Evolutionary conservation across 2,888 invertebrate genomes (phyloP).

Genomic region (Didymodactylos carnosus): DNA sequence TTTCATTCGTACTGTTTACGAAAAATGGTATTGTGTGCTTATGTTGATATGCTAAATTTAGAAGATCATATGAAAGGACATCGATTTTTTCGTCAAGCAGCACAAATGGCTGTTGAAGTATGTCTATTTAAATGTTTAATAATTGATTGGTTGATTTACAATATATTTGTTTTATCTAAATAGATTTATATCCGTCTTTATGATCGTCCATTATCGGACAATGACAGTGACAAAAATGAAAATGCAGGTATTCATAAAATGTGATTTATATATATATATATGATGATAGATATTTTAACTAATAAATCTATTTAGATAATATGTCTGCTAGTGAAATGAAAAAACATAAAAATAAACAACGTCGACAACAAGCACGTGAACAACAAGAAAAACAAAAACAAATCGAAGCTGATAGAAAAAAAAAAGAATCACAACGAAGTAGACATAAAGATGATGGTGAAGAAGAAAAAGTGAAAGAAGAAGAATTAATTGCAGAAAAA

Average conservation of each 20-base stretch:
- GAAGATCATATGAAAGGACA: constrained; percentile 82
- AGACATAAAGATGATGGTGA: constrained; percentile 12
- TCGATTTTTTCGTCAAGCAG: constrained; percentile 86
- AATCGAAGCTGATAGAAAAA: constrained; percentile 4
- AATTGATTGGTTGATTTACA: too few relatives aligned
- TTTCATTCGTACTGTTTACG: constrained; percentile 99
- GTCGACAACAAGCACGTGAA: constrained; percentile 8
- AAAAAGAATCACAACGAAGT: constrained; percentile 7
- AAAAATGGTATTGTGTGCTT: constrained; percentile 92
- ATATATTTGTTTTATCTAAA: too few relatives aligned
- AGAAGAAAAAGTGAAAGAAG: constrained; percentile 10
- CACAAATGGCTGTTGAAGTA: constrained; percentile 41
- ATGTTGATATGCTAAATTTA: constrained; percentile 72
- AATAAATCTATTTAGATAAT: background rate
- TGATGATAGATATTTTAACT: background rate
- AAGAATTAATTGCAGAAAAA: constrained; percentile 12
- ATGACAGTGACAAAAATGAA: background rate
- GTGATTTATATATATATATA: too few relatives aligned
- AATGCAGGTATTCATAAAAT: background rate
- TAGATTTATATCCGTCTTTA: constrained; percentile 18
- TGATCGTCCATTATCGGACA: constrained; percentile 5
- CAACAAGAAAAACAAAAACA: constrained; percentile 14
- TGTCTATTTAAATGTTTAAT: too few relatives aligned
- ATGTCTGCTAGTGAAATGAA: constrained; percentile 6
- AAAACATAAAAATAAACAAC: constrained; percentile 7